phyloP scores from a whole-genome alignment of 92 coral and sea anemone genomes.

The Siderastrea radians region DNA sequence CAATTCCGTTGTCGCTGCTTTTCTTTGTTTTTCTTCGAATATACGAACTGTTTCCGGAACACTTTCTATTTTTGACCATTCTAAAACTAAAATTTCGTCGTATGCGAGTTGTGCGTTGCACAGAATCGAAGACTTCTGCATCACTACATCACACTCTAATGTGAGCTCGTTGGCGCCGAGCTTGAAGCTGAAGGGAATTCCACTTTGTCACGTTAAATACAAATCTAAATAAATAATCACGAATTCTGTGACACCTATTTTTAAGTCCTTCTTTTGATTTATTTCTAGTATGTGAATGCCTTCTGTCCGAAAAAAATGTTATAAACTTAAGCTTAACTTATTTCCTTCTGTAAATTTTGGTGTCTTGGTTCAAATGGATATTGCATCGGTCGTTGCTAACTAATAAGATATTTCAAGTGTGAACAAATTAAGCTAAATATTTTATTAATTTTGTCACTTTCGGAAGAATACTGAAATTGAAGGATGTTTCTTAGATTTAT shows the following conservation, averaged over 20 bases:
- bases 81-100: neutral
- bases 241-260: neutral
- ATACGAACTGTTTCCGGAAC: neutral
- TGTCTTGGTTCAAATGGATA: neutral
- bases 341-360: neutral
- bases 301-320: no score
- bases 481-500: neutral
- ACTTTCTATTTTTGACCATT: neutral
- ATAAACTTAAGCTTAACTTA: no score
- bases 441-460: neutral
- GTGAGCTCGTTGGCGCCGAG: neutral
- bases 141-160: neutral
- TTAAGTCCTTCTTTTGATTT: neutral
- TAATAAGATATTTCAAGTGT: neutral
- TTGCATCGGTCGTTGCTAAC: neutral
- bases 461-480: neutral
- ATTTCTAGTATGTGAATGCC: neutral
- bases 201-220: slow-evolving; percentile 21
- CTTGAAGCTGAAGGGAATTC: neutral
- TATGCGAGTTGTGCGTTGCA: neutral
- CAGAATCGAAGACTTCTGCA: neutral
- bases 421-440: neutral
- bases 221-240: slow-evolving; percentile 21
- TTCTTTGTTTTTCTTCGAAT: neutral
- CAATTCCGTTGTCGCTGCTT: neutral